These are phyloP conservation scores for Blennius ocellaris DNA, from an alignment of 2,113 vertebrate genomes.

Conservation along the genomic window DNA sequence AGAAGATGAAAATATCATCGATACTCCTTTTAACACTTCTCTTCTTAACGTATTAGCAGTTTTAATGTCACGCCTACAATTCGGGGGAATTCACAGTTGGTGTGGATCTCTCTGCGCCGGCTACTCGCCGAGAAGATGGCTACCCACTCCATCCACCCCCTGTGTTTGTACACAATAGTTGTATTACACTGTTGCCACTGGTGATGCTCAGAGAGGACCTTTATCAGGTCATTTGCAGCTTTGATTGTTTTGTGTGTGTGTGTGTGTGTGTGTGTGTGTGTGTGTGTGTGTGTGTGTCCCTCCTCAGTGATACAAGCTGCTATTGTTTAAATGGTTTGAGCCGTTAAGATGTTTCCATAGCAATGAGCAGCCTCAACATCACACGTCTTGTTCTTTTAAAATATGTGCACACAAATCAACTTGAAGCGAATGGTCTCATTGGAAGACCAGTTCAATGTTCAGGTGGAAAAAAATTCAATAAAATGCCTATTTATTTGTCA, in stretches of 20 bases:
- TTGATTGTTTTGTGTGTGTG: conserved; percentile 27
- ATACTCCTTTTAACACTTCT: neutral
- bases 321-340: conserved; percentile 29
- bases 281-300: conserved; percentile 12
- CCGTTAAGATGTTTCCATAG: conserved; percentile 63
- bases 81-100: neutral
- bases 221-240: conserved; percentile 59
- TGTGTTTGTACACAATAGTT: conserved; percentile 21
- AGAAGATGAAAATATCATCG: conserved; percentile 27
- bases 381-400: neutral
- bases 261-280: conserved; percentile 16
- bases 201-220: conserved; percentile 26
- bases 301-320: conserved; percentile 27
- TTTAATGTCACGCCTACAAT: no score
- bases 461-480: no score
- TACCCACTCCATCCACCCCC: conserved; percentile 9
- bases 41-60: neutral
- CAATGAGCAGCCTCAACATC: conserved; percentile 43
- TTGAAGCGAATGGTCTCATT: no score
- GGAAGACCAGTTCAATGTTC: no score
- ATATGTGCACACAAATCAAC: no score
- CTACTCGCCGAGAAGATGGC: neutral
- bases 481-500: no score
- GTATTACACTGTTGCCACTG: conserved; percentile 38
- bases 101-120: neutral